phyloP scores from a whole-genome alignment of 2,113 vertebrate species.

The Pomatostomus ruficeps region DNA sequence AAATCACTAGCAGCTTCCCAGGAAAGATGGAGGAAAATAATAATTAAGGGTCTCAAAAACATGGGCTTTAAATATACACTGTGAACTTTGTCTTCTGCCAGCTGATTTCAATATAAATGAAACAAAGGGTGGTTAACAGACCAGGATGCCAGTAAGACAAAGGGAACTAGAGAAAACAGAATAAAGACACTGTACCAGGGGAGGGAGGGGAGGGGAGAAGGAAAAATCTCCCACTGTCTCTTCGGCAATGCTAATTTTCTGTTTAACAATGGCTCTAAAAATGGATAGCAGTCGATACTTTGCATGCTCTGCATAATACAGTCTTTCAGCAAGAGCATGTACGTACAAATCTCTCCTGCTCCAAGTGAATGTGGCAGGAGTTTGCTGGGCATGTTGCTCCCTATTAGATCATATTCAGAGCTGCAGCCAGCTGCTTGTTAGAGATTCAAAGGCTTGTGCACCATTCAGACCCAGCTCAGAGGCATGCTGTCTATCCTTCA shows the following conservation, averaged over 20 bases:
- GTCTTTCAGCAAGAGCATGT: conserved; percentile 28
- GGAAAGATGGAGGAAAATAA: not conserved
- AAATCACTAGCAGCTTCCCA: conserved; percentile 18
- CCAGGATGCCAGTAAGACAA: conserved; percentile 6
- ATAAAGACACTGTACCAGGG: conserved; percentile 11
- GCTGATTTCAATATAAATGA: conserved; percentile 41
- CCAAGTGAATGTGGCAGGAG: conserved; percentile 13
- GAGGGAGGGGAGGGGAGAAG: not conserved
- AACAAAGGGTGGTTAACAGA: not conserved
- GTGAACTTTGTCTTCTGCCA: conserved; percentile 37
- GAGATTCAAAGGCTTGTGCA: conserved; percentile 13
- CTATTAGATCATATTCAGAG: not conserved
- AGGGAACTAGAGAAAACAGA: conserved; percentile 38
- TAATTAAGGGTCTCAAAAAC: conserved; percentile 31
- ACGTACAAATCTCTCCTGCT: conserved; percentile 12
- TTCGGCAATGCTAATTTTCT: not conserved
- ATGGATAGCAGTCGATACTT: not conserved
- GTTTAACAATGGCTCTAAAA: conserved; percentile 40
- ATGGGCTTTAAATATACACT: not conserved
- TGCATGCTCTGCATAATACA: not conserved
- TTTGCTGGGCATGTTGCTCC: conserved; percentile 8
- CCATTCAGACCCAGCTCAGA: not conserved
- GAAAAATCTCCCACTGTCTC: conserved; percentile 38
- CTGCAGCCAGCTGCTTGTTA: conserved; percentile 33
- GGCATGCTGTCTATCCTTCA: conserved; percentile 9